These are phyloP conservation scores for Brachionus rubens DNA, from an alignment of 1,140 invertebrate genomes.

Conservation along the genomic window DNA sequence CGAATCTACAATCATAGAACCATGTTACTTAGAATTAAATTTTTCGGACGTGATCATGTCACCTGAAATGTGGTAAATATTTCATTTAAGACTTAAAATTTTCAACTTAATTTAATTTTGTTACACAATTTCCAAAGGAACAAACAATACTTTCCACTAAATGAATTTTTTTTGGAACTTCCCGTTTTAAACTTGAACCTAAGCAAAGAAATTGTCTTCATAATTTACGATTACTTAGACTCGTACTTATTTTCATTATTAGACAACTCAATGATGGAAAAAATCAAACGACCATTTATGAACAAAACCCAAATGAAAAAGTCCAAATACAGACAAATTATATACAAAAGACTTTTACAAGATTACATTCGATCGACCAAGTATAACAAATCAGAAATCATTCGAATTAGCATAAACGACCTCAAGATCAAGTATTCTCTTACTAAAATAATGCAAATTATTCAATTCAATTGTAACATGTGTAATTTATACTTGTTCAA, in stretches of 20 bases:
- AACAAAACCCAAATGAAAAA: slow-evolving; percentile 43
- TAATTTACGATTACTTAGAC: slow-evolving; percentile 10
- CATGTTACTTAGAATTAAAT: slow-evolving; percentile 32
- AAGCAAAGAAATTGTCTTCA: slow-evolving; percentile 29
- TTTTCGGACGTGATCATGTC: slow-evolving; percentile 32
- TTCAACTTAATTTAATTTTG: not conserved
- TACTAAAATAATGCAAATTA: slow-evolving; percentile 45
- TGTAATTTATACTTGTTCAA: slow-evolving; percentile 10
- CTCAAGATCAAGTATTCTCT: slow-evolving; percentile 29
- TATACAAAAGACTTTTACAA: not conserved
- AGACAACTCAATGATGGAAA: not conserved
- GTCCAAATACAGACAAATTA: slow-evolving; percentile 21
- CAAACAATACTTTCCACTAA: slow-evolving; percentile 38
- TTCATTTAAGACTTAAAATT: not conserved
- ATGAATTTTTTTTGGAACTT: slow-evolving; percentile 18
- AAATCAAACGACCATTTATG: slow-evolving; percentile 17
- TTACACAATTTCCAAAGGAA: slow-evolving; percentile 11
- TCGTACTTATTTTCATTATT: not conserved
- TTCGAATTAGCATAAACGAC: slow-evolving; percentile 11
- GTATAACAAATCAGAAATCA: not conserved
- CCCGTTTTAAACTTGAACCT: slow-evolving; percentile 34
- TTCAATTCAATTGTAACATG: slow-evolving; percentile 36
- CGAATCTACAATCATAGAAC: slow-evolving; percentile 9
- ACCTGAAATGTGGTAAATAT: slow-evolving; percentile 1
- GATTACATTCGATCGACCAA: slow-evolving; percentile 10